Evolutionary conservation across 1,140 invertebrate genomes (phyloP), one percentile per base, ranked within the genome.

Genomic region (Prorops nasuta): DNA sequence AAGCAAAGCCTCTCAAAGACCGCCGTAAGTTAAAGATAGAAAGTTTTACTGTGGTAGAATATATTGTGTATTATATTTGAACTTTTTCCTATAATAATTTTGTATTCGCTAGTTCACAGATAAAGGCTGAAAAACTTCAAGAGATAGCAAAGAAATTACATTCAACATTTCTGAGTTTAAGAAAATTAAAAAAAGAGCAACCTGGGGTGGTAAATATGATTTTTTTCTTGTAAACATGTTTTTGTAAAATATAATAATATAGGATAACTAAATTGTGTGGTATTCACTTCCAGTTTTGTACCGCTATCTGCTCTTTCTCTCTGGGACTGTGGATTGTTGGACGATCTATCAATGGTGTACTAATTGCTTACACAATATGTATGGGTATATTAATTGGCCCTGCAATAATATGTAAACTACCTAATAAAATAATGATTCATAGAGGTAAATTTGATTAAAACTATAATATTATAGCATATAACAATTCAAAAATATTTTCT

Each of bases 201-300:
- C 74, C 73, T 37, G 68, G 70, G 59, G 46, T 54, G 55, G 75
- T 76, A 70, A 66, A 54, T 38, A 15, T n/a, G n/a, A n/a, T n/a
- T n/a, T n/a, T n/a, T n/a, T n/a, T n/a, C n/a, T n/a, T n/a, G n/a
- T n/a, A n/a, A n/a, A n/a, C n/a, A n/a, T n/a, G n/a, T n/a, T n/a
- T n/a, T n/a, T n/a, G n/a, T n/a, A n/a, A n/a, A n/a, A n/a, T 1
- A 28, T 18, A 20, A 39, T 37, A 16, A 15, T 28, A 17, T 42
- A 15, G 38, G 1, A 31, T 32, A 43, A 17, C 7, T 36, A 35
- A 41, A 12, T 21, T 9, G 14, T 18, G 3, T 44, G 20, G 36
- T 18, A 16, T 10, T 38, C 21, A 19, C 39, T 52, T 63, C 28
- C 45, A 76, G 73, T 72, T 74, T 39, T 76, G 67, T 40, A 55